Conservation (phyloP, 2,888 invertebrate species). For the Sphaerophoria rueppellii region DNA sequence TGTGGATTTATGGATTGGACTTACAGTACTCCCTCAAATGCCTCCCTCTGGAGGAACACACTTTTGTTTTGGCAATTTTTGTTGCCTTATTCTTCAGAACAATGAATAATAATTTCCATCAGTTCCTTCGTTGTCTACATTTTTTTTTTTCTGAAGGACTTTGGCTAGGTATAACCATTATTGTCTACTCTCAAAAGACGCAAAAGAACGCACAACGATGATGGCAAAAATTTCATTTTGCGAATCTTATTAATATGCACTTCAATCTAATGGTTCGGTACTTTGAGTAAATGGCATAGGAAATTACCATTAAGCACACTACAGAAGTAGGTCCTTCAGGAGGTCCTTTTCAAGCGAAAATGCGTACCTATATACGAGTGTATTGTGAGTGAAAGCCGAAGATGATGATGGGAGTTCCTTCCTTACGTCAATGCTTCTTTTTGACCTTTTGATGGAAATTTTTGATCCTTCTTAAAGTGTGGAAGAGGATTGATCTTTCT, state of each 20-base stretch:
- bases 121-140: neutral
- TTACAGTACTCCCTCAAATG: neutral
- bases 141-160: neutral
- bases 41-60: neutral
- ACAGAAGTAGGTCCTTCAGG: conserved; percentile 30
- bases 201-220: neutral
- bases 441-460: conserved; percentile 60
- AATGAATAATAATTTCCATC: conserved; percentile 46
- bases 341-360: conserved; percentile 14
- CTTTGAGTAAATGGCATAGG: conserved; percentile 48
- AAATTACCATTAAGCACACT: conserved; percentile 22
- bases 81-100: conserved; percentile 36
- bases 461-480: too few species aligned
- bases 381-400: neutral
- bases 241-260: conserved; percentile 62
- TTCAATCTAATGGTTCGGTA: conserved; percentile 57
- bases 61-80: conserved; percentile 13
- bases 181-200: neutral
- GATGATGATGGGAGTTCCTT: too few species aligned
- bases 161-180: neutral
- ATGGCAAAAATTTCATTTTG: conserved; percentile 45
- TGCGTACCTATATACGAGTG: conserved; percentile 4
- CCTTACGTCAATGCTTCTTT: conserved; percentile 32
- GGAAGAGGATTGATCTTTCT: too few species aligned
- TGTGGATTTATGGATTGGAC: conserved; percentile 16